Base-by-base conservation (phyloP, 1,140 invertebrate species). In the Orius laevigatus region DNA sequence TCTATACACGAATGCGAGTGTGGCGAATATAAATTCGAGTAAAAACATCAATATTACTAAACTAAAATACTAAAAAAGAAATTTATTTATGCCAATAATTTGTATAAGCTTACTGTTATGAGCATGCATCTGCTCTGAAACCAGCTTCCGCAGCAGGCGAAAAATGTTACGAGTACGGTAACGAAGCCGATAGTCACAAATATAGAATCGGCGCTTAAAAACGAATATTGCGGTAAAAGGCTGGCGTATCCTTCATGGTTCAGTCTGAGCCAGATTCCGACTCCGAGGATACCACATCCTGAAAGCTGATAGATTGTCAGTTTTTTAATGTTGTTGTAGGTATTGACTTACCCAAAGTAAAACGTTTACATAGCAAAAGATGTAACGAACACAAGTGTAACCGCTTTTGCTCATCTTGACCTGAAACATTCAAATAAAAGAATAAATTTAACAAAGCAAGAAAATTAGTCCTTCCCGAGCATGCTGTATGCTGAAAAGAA, bases 101-200 rank as follows among this genome's bases (percentile, higher is more conserved):
- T 8, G 5, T 9, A n/a, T 35, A 14, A 8, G 69, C 74, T 69
- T 63, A 84, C 82, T 57, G 76, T 73, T 51, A 84, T 74, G 12
- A 87, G 68, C 57, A 85, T 71, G 57, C 78, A 83, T 59, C 77
- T 72, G 32, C 75, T 84, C 60, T 84, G 78, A 58, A 82, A 80
- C 79, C 81, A 85, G 36, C 80, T 74, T 9, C 83, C 83, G 60
- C 82, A 85, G 62, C 81, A 86, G 44, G 81, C 83, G 54, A 83
- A 76, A 63, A 85, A 83, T 25, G 81, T 77, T 1, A 84, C 69
- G 41, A 81, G 67, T 56, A 85, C 80, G 15, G 76, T 75, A 34
- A 81, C 57, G 33, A 74, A 70, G 42, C 83, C 83, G 12, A 76
- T 68, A 20, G 69, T 67, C 39, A 85, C 72, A 52, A 79, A 70